phyloP scores from a whole-genome alignment of 2,797 vertebrate genomes.

The Etheostoma nigrum region DNA sequence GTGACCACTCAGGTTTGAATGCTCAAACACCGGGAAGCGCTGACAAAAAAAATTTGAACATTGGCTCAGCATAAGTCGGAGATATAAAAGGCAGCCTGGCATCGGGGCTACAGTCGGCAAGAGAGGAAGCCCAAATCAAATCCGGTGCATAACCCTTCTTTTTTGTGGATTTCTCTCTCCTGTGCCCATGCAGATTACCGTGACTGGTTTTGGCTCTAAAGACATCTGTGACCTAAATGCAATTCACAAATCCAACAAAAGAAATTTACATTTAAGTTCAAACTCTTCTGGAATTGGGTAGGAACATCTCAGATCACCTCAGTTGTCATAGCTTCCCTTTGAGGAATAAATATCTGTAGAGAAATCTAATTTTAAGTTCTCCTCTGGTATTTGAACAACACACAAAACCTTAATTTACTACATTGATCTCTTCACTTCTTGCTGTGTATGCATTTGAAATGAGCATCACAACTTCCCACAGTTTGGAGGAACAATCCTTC shows the following conservation, averaged over 20 bases:
- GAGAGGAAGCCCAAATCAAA: slow-evolving; percentile 66
- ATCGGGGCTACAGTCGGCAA: slow-evolving; percentile 51
- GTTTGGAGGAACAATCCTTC: slow-evolving; percentile 13
- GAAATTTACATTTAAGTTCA: slow-evolving; percentile 16
- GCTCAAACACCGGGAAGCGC: slow-evolving; percentile 53
- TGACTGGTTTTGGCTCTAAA: slow-evolving; percentile 60
- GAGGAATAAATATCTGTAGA: slow-evolving; percentile 38
- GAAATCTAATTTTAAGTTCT: slow-evolving; percentile 32
- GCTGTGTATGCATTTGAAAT: slow-evolving; percentile 27
- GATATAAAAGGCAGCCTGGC: slow-evolving; percentile 75
- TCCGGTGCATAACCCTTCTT: slow-evolving; percentile 64
- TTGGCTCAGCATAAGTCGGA: slow-evolving; percentile 75
- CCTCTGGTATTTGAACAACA: slow-evolving; percentile 26
- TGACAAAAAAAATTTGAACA: slow-evolving; percentile 76
- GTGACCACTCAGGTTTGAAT: slow-evolving; percentile 60
- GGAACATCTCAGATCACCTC: slow-evolving; percentile 15
- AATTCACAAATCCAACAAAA: slow-evolving; percentile 18
- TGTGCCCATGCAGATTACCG: slow-evolving; percentile 71
- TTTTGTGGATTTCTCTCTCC: slow-evolving; percentile 59
- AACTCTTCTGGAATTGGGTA: slow-evolving; percentile 3
- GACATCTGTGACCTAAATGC: slow-evolving; percentile 68
- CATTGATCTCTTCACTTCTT: slow-evolving; percentile 17
- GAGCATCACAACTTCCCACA: slow-evolving; percentile 29
- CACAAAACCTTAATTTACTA: slow-evolving; percentile 31
- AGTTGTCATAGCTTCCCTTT: slow-evolving; percentile 21